Conservation (phyloP, 2,797 vertebrate species). For the Melanotaenia parkinsoni region DNA sequence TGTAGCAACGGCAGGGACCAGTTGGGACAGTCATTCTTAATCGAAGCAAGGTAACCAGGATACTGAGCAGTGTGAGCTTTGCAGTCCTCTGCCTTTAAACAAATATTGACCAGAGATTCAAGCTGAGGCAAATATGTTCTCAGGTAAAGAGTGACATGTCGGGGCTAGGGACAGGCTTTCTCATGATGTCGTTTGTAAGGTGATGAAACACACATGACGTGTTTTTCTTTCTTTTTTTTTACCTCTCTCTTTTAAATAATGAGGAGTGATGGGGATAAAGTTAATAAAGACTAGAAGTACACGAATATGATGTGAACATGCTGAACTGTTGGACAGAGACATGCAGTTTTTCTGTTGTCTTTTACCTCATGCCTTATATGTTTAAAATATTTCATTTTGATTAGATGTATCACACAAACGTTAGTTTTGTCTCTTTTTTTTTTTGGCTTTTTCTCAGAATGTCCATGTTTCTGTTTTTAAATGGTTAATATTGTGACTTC, state of each 20-base stretch:
- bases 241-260: not conserved
- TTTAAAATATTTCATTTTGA: not conserved
- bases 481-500: not conserved
- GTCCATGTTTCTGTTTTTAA: not conserved
- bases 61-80: constrained; percentile 67
- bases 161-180: constrained; percentile 20
- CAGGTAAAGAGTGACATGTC: constrained; percentile 46
- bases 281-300: not conserved
- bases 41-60: constrained; percentile 74
- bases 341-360: not conserved
- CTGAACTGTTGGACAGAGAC: not conserved
- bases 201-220: not conserved
- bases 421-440: no score
- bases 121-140: constrained; percentile 68
- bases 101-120: constrained; percentile 79
- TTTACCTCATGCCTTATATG: not conserved
- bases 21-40: constrained; percentile 61
- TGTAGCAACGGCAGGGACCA: constrained; percentile 63
- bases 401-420: not conserved
- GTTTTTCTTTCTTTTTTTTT: not conserved
- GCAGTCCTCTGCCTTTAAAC: constrained; percentile 68
- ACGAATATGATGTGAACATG: not conserved
- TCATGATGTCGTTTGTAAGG: constrained; percentile 14
- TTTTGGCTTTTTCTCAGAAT: not conserved
- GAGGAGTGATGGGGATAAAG: not conserved